These are phyloP conservation scores for Heliconius ismenius DNA, from an alignment of 2,888 invertebrate genomes.

Conservation along the genomic window DNA sequence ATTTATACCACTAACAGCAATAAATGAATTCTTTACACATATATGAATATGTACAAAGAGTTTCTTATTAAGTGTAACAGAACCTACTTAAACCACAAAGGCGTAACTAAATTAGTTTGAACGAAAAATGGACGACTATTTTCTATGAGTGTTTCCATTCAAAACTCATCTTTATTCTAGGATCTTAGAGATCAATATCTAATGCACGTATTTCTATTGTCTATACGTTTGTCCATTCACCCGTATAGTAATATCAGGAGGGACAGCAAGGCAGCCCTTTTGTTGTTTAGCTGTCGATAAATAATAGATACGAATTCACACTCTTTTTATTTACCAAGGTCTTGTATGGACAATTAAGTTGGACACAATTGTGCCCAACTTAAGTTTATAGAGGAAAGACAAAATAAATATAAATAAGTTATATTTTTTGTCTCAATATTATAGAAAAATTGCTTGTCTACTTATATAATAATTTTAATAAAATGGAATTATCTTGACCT, in stretches of 20 bases:
- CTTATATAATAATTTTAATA: too few relatives aligned
- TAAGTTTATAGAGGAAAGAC: too few relatives aligned
- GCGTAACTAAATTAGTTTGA: constrained; percentile 28
- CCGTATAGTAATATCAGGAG: constrained; percentile 28
- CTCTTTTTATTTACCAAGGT: background rate
- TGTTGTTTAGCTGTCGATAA: constrained; percentile 24
- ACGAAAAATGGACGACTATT: constrained; percentile 25
- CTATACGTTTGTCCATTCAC: constrained; percentile 10
- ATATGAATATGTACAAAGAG: background rate
- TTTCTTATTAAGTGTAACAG: constrained; percentile 17
- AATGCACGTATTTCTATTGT: background rate
- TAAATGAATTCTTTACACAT: background rate
- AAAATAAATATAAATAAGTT: too few relatives aligned
- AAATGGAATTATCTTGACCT: too few relatives aligned
- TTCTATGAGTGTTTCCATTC: constrained; percentile 5
- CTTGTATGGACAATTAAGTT: background rate
- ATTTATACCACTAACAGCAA: background rate
- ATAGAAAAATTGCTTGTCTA: too few relatives aligned
- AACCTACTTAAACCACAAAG: constrained; percentile 21
- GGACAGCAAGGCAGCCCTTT: constrained; percentile 24
- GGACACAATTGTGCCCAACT: background rate
- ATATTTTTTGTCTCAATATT: too few relatives aligned
- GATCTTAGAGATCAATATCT: background rate
- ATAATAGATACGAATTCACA: constrained; percentile 19
- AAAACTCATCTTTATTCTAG: background rate